A percentile compares a stretch with the other conserved stretches of the same genome.
phyloP scores from a whole-genome alignment of 2,113 vertebrate species.

The Otocyon megalotis region DNA sequence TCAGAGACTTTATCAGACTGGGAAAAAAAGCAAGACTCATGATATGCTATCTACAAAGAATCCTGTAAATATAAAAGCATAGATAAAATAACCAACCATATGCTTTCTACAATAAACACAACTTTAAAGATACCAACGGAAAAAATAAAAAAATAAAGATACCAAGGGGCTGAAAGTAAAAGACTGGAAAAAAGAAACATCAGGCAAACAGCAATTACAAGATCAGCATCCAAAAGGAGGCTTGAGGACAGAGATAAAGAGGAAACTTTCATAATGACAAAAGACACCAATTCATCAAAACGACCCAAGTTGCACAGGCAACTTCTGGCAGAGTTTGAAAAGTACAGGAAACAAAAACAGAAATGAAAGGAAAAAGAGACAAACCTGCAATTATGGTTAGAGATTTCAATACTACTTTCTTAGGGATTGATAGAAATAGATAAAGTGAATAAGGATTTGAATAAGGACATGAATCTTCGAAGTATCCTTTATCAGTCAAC shows the following conservation, averaged over 20 bases:
- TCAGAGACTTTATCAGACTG: neutral
- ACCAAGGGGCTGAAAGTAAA: neutral
- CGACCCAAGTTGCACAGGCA: neutral
- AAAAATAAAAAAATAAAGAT: neutral
- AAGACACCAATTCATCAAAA: neutral
- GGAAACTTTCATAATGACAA: neutral
- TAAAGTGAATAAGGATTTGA: neutral
- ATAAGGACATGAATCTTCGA: neutral
- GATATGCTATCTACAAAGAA: neutral
- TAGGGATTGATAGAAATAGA: neutral
- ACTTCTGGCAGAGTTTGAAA: neutral
- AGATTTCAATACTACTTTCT: neutral
- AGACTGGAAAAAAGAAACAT: neutral
- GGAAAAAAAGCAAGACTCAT: neutral
- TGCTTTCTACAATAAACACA: neutral
- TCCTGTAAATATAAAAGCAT: neutral
- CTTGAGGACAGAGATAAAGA: neutral
- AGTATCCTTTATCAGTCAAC: neutral
- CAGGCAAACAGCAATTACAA: neutral
- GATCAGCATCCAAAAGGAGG: neutral
- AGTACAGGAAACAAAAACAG: neutral
- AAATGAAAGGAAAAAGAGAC: neutral
- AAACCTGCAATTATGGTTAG: neutral
- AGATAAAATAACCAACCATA: slow-evolving; percentile 25
- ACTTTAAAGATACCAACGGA: neutral